These are phyloP conservation scores for Lichenostomus cassidix DNA, from an alignment of 2,113 vertebrate species.

Conservation along the genomic window DNA sequence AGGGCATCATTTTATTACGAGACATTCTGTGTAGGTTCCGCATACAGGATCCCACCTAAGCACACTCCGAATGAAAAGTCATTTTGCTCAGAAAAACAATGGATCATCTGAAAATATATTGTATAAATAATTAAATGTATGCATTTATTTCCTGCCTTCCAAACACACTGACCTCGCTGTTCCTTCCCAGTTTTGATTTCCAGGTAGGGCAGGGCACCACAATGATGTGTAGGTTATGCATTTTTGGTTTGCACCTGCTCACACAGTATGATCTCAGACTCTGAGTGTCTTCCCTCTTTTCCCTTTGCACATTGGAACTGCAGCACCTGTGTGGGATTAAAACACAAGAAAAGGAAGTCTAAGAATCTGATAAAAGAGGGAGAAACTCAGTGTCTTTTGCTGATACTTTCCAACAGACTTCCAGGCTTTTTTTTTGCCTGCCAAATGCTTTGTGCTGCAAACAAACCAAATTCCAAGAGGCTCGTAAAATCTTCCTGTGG, in stretches of 20 bases:
- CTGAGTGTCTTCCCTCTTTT: background rate
- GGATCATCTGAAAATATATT: background rate
- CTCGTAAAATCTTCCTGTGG: background rate
- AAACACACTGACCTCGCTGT: background rate
- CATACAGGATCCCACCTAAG: background rate
- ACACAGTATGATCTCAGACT: background rate
- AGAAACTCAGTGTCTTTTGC: background rate
- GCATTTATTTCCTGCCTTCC: background rate
- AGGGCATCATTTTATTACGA: background rate
- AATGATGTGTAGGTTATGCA: rapidly evolving
- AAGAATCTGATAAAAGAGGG: background rate
- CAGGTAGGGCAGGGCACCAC: background rate
- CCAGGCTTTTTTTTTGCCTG: background rate
- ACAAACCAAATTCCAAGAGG: background rate
- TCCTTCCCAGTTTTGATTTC: background rate
- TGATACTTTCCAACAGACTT: background rate
- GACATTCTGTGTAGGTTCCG: background rate
- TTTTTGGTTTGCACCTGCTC: background rate
- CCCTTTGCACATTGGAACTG: background rate
- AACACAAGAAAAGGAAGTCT: background rate
- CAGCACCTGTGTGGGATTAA: background rate
- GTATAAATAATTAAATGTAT: background rate
- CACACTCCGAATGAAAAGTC: background rate
- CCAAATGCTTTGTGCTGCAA: background rate
- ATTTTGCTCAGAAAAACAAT: background rate